A percentile compares a stretch with the other conserved stretches of the same genome.
Conservation (phyloP, 2,797 vertebrate species). For the Crocidura indochinensis region DNA sequence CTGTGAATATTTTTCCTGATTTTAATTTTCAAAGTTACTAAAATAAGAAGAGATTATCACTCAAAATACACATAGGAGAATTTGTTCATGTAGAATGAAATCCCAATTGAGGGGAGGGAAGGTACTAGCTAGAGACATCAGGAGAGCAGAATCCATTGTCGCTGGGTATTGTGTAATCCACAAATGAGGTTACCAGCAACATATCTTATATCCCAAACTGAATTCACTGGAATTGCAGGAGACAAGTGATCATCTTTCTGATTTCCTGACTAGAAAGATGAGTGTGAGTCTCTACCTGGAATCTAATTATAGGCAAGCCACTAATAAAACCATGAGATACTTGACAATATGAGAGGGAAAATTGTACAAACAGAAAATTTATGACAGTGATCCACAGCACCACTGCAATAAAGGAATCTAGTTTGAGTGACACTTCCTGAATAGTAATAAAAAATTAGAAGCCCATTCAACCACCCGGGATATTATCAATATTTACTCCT, state of each 20-base stretch:
- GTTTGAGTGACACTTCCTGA: constrained; percentile 87
- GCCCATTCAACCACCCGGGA: constrained; percentile 81
- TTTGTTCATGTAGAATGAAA: constrained; percentile 30
- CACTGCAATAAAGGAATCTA: constrained; percentile 87
- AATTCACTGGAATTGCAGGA: constrained; percentile 76
- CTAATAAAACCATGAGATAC: constrained; percentile 83
- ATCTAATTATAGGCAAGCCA: constrained; percentile 84
- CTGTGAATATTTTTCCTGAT: constrained; percentile 6
- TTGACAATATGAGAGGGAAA: constrained; percentile 86
- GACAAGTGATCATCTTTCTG: constrained; percentile 77
- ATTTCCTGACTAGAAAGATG: constrained; percentile 79
- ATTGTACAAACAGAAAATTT: constrained; percentile 87
- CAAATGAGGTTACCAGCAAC: constrained; percentile 65
- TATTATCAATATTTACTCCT: constrained; percentile 89
- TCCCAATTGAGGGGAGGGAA: constrained; percentile 51
- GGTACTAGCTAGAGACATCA: constrained; percentile 27
- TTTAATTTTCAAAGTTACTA: constrained; percentile 59
- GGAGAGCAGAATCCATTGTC: constrained; percentile 58
- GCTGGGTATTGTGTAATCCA: constrained; percentile 62
- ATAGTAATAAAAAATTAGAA: constrained; percentile 90
- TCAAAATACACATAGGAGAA: constrained; percentile 32
- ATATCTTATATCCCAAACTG: constrained; percentile 69
- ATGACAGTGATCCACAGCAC: constrained; percentile 87
- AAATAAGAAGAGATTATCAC: constrained; percentile 41
- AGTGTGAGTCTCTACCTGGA: constrained; percentile 75